A percentile compares a stretch with the other conserved stretches of the same genome.
phyloP scores from a whole-genome alignment of 2,888 invertebrate species.

The Thymelicus sylvestris region DNA sequence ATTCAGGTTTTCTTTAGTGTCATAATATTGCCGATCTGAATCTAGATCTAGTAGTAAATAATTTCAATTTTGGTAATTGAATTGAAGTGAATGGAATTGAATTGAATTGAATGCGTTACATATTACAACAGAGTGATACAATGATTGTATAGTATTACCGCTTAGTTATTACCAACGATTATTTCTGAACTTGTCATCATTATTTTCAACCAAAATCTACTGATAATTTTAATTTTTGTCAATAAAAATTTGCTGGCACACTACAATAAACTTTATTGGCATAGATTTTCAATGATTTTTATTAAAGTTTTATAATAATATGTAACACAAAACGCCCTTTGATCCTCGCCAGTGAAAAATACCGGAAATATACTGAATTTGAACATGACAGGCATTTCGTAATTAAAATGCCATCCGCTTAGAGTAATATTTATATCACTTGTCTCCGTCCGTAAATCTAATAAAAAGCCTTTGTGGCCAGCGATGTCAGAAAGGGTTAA shows the following conservation, averaged over 20 bases:
- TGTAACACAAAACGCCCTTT: conserved; percentile 56
- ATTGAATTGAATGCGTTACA: no score
- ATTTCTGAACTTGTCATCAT: no score
- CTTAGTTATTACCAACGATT: no score
- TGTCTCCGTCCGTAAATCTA: conserved; percentile 17
- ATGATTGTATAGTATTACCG: no score
- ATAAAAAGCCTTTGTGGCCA: conserved; percentile 6
- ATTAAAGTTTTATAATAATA: conserved; percentile 34
- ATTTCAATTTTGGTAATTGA: no score
- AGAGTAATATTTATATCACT: conserved; percentile 49
- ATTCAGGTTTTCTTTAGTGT: no score
- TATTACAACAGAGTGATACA: no score
- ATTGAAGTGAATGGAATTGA: no score
- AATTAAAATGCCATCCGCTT: conserved; percentile 68
- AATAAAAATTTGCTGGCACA: not conserved
- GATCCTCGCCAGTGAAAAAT: conserved; percentile 65
- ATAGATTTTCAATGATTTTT: conserved; percentile 17
- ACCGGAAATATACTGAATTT: conserved; percentile 52
- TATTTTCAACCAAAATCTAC: no score
- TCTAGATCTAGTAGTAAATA: no score
- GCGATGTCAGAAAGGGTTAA: not conserved
- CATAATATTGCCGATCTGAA: no score
- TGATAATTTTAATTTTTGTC: not conserved
- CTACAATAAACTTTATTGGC: not conserved
- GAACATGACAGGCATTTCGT: conserved; percentile 61